Percentiles rank a stretch among this genome's conserved stretches.
These are phyloP conservation scores for Lepidurus apus DNA, from an alignment of 1,140 invertebrate genomes.

Conservation along the genomic window DNA sequence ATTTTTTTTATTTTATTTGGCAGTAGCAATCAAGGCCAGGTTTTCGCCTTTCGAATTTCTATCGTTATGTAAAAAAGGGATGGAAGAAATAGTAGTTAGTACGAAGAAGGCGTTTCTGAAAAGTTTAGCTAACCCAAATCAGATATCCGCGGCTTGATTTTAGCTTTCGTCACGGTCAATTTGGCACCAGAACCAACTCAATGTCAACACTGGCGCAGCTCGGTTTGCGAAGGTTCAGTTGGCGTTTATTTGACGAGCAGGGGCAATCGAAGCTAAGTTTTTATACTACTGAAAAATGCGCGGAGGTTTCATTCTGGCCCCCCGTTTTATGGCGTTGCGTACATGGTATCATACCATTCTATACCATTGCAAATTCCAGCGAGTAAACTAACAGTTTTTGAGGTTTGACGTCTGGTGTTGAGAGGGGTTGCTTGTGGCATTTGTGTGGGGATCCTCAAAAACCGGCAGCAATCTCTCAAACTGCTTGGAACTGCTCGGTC, in stretches of 20 bases:
- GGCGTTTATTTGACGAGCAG: not conserved
- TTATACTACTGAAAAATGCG: slow-evolving; percentile 4
- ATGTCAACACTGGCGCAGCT: not conserved
- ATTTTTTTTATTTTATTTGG: too few species aligned
- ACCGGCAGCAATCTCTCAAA: slow-evolving; percentile 14
- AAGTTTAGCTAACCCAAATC: too few species aligned
- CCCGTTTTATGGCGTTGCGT: not conserved
- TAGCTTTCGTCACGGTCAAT: too few species aligned
- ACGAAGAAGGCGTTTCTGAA: too few species aligned
- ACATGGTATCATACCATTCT: not conserved
- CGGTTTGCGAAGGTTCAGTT: not conserved
- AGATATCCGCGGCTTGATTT: too few species aligned
- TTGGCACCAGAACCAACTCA: too few species aligned
- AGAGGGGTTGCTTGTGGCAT: not conserved
- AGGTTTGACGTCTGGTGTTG: not conserved
- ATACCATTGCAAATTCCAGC: not conserved
- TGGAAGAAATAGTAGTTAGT: too few species aligned
- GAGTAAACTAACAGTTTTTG: not conserved
- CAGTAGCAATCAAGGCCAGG: too few species aligned
- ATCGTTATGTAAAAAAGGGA: too few species aligned
- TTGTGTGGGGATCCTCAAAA: slow-evolving; percentile 1
- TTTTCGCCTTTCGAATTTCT: too few species aligned
- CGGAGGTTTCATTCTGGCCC: not conserved
- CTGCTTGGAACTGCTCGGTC: slow-evolving; percentile 1
- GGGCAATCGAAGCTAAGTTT: not conserved